These are phyloP conservation scores for Drosophila trapezifrons DNA, from an alignment of 1,140 invertebrate species.

Conservation along the genomic window DNA sequence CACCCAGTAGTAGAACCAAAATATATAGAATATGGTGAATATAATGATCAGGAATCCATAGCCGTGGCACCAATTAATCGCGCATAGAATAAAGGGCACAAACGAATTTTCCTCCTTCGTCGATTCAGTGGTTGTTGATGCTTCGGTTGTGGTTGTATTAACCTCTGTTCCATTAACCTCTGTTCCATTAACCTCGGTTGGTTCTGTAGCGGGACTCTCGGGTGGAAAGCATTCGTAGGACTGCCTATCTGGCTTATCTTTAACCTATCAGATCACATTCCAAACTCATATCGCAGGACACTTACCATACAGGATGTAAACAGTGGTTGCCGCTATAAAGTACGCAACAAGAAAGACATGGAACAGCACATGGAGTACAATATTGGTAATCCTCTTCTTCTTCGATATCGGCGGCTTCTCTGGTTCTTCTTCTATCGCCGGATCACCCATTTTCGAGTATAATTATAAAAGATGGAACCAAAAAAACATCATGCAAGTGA, in stretches of 20 bases:
- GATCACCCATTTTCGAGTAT: not conserved
- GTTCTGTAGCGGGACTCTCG: not conserved
- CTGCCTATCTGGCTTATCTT: not conserved
- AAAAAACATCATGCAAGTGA: no score
- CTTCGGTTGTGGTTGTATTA: not conserved
- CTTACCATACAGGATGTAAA: slow-evolving; percentile 20
- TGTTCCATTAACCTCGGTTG: not conserved
- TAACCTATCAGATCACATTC: not conserved
- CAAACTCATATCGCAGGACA: not conserved
- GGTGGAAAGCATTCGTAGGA: not conserved
- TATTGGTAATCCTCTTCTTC: not conserved
- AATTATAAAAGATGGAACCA: no score
- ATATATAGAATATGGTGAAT: slow-evolving; percentile 36
- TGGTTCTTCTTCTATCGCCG: not conserved
- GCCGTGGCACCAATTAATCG: slow-evolving; percentile 44
- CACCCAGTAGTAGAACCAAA: slow-evolving; percentile 52
- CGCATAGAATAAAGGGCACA: slow-evolving; percentile 20
- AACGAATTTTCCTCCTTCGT: not conserved
- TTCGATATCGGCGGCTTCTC: not conserved
- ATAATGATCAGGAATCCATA: slow-evolving; percentile 30
- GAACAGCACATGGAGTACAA: slow-evolving; percentile 17
- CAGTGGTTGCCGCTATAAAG: slow-evolving; percentile 24
- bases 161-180: no score
- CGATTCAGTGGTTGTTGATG: no score
- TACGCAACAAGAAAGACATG: slow-evolving; percentile 40